Evolutionary conservation across 2,888 invertebrate species (phyloP).

Genomic region (Zhengitettix transpicula): DNA sequence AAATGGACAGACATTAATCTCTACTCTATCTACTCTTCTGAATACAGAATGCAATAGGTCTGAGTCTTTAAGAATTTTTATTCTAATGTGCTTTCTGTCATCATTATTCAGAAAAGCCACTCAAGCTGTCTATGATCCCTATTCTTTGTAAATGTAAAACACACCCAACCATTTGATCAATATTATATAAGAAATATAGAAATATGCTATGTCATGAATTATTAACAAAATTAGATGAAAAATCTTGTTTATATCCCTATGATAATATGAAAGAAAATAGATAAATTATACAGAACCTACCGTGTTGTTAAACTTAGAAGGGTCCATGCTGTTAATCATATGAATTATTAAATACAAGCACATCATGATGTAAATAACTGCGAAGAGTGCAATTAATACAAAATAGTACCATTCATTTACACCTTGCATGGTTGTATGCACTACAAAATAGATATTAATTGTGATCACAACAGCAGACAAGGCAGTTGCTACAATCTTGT

Average conservation of each 20-base stretch:
- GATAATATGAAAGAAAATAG: slow-evolving; percentile 5
- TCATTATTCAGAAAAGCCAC: not conserved
- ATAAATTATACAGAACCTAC: slow-evolving; percentile 14
- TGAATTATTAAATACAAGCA: slow-evolving; percentile 58
- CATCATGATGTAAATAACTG: slow-evolving; percentile 50
- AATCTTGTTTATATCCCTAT: not conserved
- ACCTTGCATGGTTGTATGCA: slow-evolving; percentile 35
- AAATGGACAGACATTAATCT: too few species aligned
- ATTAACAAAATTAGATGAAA: not conserved
- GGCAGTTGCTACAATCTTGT: slow-evolving; percentile 47
- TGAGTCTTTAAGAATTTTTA: too few species aligned
- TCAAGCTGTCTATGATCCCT: too few species aligned
- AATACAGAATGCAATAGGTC: too few species aligned
- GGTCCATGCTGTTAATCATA: slow-evolving; percentile 47
- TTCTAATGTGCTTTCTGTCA: too few species aligned
- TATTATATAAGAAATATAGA: not conserved
- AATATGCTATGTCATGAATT: not conserved
- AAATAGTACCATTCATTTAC: slow-evolving; percentile 28
- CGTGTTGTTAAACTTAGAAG: slow-evolving; percentile 13
- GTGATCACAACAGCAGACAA: slow-evolving; percentile 53
- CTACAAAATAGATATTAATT: slow-evolving; percentile 67
- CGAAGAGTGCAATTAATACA: slow-evolving; percentile 33
- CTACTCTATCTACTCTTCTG: too few species aligned
- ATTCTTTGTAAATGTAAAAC: not conserved
- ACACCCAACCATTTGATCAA: not conserved